Conservation (phyloP, 2,888 invertebrate species). For the Nomada ruficornis region DNA sequence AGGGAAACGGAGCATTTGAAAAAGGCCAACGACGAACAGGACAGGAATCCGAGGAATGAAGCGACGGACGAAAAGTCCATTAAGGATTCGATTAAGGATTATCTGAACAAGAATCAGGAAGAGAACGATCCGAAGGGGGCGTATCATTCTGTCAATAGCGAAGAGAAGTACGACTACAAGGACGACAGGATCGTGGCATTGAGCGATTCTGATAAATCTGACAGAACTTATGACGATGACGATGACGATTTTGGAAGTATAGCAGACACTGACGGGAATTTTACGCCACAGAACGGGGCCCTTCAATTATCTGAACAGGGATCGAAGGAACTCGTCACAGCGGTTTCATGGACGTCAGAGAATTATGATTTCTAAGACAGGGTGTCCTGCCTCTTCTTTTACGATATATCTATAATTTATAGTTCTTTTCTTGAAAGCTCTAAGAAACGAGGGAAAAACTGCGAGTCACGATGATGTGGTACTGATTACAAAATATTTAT, state of each 20-base stretch:
- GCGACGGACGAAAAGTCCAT: slow-evolving; percentile 65
- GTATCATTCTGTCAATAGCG: not conserved
- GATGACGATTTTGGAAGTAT: slow-evolving; percentile 29
- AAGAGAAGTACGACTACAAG: slow-evolving; percentile 15
- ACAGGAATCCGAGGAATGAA: slow-evolving; percentile 14
- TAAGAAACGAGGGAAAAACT: not conserved
- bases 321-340: slow-evolving; percentile 69
- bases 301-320: slow-evolving; percentile 71
- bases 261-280: slow-evolving; percentile 62
- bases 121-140: slow-evolving; percentile 2
- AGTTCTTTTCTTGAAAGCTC: not conserved
- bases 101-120: slow-evolving; percentile 4
- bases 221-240: slow-evolving; percentile 33
- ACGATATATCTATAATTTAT: not conserved
- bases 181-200: slow-evolving; percentile 58
- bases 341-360: slow-evolving; percentile 74
- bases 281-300: slow-evolving; percentile 55
- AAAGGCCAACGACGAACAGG: not conserved
- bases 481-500: not conserved
- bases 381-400: not conserved
- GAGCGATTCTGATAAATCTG: slow-evolving; percentile 42
- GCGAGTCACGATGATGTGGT: not conserved
- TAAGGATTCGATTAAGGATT: slow-evolving; percentile 8
- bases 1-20: slow-evolving; percentile 16
- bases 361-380: slow-evolving; percentile 72